Evolutionary conservation across 2,888 invertebrate genomes (phyloP).

Genomic region (Epinotia bilunana): DNA sequence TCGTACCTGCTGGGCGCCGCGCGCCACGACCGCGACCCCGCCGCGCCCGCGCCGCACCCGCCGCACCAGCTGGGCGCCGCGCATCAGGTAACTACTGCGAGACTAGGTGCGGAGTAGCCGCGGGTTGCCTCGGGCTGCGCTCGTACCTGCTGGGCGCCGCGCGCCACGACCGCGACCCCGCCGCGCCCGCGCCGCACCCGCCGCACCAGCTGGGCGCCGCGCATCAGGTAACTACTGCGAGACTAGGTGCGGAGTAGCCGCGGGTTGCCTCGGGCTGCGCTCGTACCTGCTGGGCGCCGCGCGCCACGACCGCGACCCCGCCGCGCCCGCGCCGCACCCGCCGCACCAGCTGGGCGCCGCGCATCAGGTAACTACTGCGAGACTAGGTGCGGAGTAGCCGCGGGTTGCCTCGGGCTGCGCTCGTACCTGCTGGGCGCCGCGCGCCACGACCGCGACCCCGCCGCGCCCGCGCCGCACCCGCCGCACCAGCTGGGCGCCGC

Average conservation of each 20-base stretch:
- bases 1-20: slow-evolving; percentile 94
- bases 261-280: slow-evolving; percentile 93
- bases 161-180: no score
- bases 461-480: no score
- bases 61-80: slow-evolving; percentile 56
- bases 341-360: slow-evolving; percentile 56
- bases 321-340: no score
- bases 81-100: slow-evolving; percentile 66
- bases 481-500: no score
- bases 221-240: slow-evolving; percentile 66
- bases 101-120: slow-evolving; percentile 90
- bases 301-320: no score
- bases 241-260: slow-evolving; percentile 90
- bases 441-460: slow-evolving; percentile 63
- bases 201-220: slow-evolving; percentile 56
- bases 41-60: no score
- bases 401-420: slow-evolving; percentile 93
- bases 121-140: slow-evolving; percentile 93
- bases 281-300: slow-evolving; percentile 94
- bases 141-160: slow-evolving; percentile 94
- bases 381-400: slow-evolving; percentile 90
- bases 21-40: no score
- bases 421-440: slow-evolving; percentile 94
- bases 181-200: no score
- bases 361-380: slow-evolving; percentile 66